These are phyloP conservation scores for Apocheima hispidaria DNA, from an alignment of 2,888 invertebrate species.

Conservation along the genomic window DNA sequence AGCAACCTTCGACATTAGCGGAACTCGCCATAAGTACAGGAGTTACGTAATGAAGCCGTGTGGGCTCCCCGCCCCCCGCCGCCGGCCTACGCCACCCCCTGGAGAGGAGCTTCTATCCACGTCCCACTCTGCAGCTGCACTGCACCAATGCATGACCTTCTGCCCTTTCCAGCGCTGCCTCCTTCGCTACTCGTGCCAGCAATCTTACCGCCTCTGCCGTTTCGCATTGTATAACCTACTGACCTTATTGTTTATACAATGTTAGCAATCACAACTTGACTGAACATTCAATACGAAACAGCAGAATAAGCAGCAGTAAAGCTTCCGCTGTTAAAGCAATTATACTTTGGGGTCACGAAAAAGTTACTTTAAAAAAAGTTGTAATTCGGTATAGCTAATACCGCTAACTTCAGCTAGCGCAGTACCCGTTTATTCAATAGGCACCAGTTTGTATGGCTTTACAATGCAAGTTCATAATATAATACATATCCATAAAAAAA, in stretches of 20 bases:
- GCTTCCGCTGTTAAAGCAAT: slow-evolving; percentile 15
- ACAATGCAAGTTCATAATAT: no score
- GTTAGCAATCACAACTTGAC: slow-evolving; percentile 22
- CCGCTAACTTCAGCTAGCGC: no score
- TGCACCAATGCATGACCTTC: slow-evolving; percentile 68
- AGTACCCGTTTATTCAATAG: not conserved
- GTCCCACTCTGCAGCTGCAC: slow-evolving; percentile 64
- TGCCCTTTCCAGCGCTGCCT: slow-evolving; percentile 65
- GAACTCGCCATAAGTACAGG: slow-evolving; percentile 61
- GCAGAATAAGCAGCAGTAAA: slow-evolving; percentile 12
- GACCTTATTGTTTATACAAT: slow-evolving; percentile 33
- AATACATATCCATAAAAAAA: no score
- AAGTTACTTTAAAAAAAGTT: not conserved
- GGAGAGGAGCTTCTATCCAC: slow-evolving; percentile 48
- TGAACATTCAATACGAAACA: not conserved
- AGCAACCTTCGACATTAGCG: slow-evolving; percentile 76
- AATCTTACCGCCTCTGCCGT: slow-evolving; percentile 34
- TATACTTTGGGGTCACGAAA: slow-evolving; percentile 2
- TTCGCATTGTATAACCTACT: slow-evolving; percentile 38
- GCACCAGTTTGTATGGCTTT: no score
- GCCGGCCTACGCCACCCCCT: slow-evolving; percentile 52
- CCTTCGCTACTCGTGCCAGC: slow-evolving; percentile 38
- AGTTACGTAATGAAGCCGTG: slow-evolving; percentile 58
- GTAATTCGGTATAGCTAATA: not conserved
- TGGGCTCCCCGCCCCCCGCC: slow-evolving; percentile 50